phyloP scores from a whole-genome alignment of 2,113 vertebrate species.

The Gymnarchus niloticus region DNA sequence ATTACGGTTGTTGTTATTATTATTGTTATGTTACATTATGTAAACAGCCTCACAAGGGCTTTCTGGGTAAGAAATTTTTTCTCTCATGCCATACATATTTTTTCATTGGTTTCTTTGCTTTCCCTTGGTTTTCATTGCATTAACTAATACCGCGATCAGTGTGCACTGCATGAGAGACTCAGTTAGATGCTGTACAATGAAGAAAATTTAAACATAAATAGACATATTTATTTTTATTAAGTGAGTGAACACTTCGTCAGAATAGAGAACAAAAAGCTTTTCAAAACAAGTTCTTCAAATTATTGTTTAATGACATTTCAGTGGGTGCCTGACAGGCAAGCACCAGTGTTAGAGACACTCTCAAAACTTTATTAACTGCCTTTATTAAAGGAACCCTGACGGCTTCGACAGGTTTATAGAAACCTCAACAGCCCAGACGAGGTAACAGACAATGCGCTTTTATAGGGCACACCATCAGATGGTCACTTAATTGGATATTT shows the following conservation, averaged over 20 bases:
- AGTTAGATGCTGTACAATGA: neutral
- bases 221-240: neutral
- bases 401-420: neutral
- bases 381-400: neutral
- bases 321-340: neutral
- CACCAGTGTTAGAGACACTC: neutral
- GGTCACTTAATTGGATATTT: conserved; percentile 6
- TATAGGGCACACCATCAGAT: neutral
- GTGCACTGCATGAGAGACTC: neutral
- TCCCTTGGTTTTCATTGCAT: neutral
- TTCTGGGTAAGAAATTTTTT: conserved; percentile 8
- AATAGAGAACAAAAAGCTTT: conserved; percentile 1
- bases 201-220: conserved; percentile 15
- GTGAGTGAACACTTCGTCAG: too few species aligned
- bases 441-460: neutral
- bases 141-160: conserved; percentile 21
- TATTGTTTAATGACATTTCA: neutral
- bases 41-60: neutral
- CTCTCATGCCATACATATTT: neutral
- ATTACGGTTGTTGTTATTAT: neutral
- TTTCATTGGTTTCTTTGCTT: neutral
- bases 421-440: neutral
- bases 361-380: neutral
- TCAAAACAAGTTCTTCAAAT: too few species aligned
- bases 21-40: neutral